These are phyloP conservation scores for Gastrophysa polygoni DNA, from an alignment of 2,888 invertebrate species.

Conservation along the genomic window DNA sequence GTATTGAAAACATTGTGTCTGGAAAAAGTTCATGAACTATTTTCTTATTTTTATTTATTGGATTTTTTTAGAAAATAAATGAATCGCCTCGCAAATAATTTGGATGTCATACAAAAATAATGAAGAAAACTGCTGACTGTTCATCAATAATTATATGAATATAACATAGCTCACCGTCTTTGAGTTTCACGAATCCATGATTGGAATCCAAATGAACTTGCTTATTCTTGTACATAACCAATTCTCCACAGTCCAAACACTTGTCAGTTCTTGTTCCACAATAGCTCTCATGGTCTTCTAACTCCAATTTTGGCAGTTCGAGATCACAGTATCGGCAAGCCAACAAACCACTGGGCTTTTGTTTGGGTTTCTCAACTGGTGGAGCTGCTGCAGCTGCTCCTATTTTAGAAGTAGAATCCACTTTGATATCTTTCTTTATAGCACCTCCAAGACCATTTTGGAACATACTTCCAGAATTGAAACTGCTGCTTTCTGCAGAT, in stretches of 20 bases:
- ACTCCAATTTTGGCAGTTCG: slow-evolving; percentile 65
- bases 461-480: neutral
- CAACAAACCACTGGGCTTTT: slow-evolving; percentile 50
- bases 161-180: slow-evolving; percentile 61
- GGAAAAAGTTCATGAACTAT: no score
- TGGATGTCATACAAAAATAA: neutral
- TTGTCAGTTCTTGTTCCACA: slow-evolving; percentile 75
- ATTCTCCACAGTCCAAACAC: slow-evolving; percentile 70
- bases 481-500: slow-evolving; percentile 8
- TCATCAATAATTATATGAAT: neutral
- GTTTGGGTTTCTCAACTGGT: slow-evolving; percentile 19
- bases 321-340: slow-evolving; percentile 72
- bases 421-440: slow-evolving; percentile 1
- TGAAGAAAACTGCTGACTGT: no score
- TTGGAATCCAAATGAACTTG: slow-evolving; percentile 68
- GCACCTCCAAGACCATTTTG: slow-evolving; percentile 11
- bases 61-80: no score
- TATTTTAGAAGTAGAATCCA: slow-evolving; percentile 6
- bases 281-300: slow-evolving; percentile 69
- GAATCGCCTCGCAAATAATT: no score
- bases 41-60: no score
- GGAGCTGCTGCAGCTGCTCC: neutral
- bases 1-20: no score
- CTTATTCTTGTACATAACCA: slow-evolving; percentile 73
- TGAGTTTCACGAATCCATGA: slow-evolving; percentile 68